Evolutionary conservation across 2,888 invertebrate species (phyloP).

Genomic region (Pantelozetes paolii): DNA sequence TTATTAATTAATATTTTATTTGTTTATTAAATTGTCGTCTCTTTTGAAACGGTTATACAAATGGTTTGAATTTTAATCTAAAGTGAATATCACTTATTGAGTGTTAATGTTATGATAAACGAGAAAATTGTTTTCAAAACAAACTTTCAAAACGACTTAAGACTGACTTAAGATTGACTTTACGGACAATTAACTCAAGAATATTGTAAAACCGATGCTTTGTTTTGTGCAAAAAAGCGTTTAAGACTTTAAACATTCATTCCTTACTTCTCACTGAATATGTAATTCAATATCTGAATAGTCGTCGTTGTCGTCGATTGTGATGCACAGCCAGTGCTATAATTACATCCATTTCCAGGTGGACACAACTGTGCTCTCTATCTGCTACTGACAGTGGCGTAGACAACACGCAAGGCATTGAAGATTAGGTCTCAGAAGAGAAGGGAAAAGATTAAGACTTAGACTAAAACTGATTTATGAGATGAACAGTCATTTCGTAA

Average conservation of each 20-base stretch:
- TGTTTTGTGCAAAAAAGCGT: conserved; percentile 29
- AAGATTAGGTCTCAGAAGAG: neutral
- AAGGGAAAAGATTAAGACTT: neutral
- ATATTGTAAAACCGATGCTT: neutral
- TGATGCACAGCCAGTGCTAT: conserved; percentile 13
- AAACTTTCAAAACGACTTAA: neutral
- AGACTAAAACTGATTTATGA: neutral
- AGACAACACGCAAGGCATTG: neutral
- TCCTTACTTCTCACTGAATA: conserved; percentile 30
- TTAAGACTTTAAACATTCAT: neutral
- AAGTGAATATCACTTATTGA: too few relatives aligned
- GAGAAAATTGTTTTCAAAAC: too few relatives aligned
- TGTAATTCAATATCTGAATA: conserved; percentile 23
- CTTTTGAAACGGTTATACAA: too few relatives aligned
- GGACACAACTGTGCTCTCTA: conserved; percentile 34
- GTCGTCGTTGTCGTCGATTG: conserved; percentile 6
- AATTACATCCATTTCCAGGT: conserved; percentile 33
- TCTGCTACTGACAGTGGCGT: neutral
- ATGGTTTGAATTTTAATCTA: too few relatives aligned
- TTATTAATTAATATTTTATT: too few relatives aligned
- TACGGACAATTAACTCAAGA: conserved; percentile 24
- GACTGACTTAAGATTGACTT: neutral
- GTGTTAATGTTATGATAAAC: too few relatives aligned
- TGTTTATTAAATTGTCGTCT: too few relatives aligned
- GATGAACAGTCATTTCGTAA: neutral